Percentiles rank a stretch among this genome's conserved stretches.
phyloP scores from a whole-genome alignment of 2,797 vertebrate genomes.

The Spondyliosoma cantharus region DNA sequence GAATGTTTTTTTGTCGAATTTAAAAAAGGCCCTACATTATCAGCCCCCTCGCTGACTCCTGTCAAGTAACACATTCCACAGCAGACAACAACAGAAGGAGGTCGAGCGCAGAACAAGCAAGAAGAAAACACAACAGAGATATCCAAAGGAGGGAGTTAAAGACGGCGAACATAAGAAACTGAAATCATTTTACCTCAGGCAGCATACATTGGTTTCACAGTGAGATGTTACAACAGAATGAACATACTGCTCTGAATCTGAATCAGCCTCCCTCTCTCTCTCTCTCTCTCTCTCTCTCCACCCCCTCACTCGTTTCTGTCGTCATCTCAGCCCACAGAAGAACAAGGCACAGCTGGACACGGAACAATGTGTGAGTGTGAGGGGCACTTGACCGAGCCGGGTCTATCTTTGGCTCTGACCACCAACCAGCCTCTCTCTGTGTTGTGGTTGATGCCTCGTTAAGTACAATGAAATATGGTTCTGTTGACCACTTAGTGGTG shows the following conservation, averaged over 20 bases:
- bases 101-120: not conserved
- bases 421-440: constrained; percentile 60
- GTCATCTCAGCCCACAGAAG: constrained; percentile 81
- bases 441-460: constrained; percentile 38
- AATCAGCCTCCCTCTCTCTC: constrained; percentile 17
- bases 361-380: constrained; percentile 81
- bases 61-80: constrained; percentile 70
- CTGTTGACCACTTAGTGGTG: constrained; percentile 29
- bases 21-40: constrained; percentile 23
- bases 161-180: constrained; percentile 37
- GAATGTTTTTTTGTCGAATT: constrained; percentile 5
- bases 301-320: constrained; percentile 74
- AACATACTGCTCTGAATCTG: constrained; percentile 54
- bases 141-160: not conserved
- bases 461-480: constrained; percentile 15
- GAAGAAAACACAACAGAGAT: constrained; percentile 2
- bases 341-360: constrained; percentile 82
- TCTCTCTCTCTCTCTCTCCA: constrained; percentile 45
- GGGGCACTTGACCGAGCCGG: constrained; percentile 62
- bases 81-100: constrained; percentile 28
- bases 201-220: constrained; percentile 63
- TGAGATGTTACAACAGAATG: constrained; percentile 64
- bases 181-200: constrained; percentile 70
- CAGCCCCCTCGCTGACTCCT: constrained; percentile 30
- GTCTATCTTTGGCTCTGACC: constrained; percentile 73